A percentile compares a stretch with the other conserved stretches of the same genome.
These are phyloP conservation scores for Empis livida DNA, from an alignment of 2,888 invertebrate genomes.

Conservation along the genomic window DNA sequence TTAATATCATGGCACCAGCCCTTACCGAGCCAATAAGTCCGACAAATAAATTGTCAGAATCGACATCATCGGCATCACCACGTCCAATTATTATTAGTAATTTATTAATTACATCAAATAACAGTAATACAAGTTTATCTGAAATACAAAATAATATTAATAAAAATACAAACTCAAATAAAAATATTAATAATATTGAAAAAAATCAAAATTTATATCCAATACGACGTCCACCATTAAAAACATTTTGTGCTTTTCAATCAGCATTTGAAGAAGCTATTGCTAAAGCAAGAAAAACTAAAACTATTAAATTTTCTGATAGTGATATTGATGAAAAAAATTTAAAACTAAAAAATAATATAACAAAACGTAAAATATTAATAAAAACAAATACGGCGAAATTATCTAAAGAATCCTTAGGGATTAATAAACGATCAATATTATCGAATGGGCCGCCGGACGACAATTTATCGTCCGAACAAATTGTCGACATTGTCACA, in stretches of 20 bases:
- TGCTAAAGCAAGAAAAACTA: constrained; percentile 6
- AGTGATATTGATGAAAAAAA: no score
- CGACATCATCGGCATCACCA: constrained; percentile 34
- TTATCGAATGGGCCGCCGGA: background rate
- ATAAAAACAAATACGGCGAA: background rate
- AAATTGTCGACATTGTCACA: background rate
- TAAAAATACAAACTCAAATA: background rate
- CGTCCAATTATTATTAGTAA: constrained; percentile 13
- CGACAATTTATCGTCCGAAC: no score
- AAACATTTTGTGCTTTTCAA: constrained; percentile 14
- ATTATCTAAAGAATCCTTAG: background rate
- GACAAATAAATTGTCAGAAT: constrained; percentile 32
- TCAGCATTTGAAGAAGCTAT: constrained; percentile 16
- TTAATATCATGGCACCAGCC: constrained; percentile 73
- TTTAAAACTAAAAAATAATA: background rate
- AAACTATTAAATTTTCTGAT: no score
- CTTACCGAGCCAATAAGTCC: constrained; percentile 58
- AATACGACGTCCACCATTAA: background rate
- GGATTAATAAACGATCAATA: background rate
- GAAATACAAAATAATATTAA: background rate
- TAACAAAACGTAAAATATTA: background rate
- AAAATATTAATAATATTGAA: background rate
- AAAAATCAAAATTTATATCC: background rate
- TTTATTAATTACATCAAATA: constrained; percentile 9
- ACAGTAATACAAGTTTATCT: constrained; percentile 17